A percentile compares a stretch with the other conserved stretches of the same genome.
Conservation (phyloP, 2,113 vertebrate genomes). For the Neodon shergylaensis region DNA sequence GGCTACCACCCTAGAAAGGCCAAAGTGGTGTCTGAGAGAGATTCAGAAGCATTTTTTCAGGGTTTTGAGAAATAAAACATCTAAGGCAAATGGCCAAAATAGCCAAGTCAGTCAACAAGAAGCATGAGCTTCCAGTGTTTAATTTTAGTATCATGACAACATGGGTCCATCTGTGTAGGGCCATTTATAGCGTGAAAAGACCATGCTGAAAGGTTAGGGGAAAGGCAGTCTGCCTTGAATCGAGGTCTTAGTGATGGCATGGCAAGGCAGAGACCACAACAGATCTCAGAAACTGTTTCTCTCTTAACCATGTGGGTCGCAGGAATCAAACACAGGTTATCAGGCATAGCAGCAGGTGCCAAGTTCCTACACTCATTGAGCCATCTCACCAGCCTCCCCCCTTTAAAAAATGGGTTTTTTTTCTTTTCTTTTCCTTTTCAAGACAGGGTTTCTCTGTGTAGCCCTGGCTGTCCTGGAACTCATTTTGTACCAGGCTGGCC, state of each 20-base stretch:
- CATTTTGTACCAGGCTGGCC: neutral
- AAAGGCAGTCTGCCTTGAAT: neutral
- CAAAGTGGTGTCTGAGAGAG: neutral
- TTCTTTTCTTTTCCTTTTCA: neutral
- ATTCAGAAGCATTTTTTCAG: neutral
- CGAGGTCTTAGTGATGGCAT: neutral
- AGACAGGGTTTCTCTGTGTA: neutral
- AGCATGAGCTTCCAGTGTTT: neutral
- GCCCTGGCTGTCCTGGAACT: neutral
- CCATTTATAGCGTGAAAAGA: neutral
- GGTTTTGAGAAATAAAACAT: neutral
- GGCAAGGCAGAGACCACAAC: neutral
- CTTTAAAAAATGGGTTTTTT: too few species aligned
- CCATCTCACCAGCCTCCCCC: neutral
- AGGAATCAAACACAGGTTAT: neutral
- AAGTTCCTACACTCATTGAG: neutral
- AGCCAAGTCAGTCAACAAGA: neutral
- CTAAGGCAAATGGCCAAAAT: neutral
- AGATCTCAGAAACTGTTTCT: neutral
- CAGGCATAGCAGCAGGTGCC: neutral
- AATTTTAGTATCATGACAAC: neutral
- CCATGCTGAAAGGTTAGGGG: neutral
- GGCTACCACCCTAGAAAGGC: neutral
- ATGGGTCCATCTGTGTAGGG: neutral
- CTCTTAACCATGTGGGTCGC: neutral